phyloP scores from a whole-genome alignment of 2,888 invertebrate species.

The Amblyjoppa proteus region DNA sequence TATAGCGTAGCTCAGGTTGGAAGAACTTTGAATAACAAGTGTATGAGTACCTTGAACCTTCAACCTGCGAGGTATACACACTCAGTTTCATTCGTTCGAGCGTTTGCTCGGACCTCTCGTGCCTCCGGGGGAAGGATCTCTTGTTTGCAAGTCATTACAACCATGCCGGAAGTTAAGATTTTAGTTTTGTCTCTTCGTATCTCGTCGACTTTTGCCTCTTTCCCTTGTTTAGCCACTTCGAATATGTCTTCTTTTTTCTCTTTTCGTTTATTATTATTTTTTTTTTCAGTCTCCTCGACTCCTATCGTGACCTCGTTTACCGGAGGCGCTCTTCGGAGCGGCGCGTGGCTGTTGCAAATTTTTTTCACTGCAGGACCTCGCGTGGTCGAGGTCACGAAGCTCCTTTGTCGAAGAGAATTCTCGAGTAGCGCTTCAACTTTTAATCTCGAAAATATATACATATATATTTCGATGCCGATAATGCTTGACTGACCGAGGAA shows the following conservation, averaged over 20 bases:
- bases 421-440: slow-evolving; percentile 2
- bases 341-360: neutral
- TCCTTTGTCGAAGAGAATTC: slow-evolving; percentile 23
- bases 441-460: too few species aligned
- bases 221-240: slow-evolving; percentile 31
- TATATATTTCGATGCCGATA: too few species aligned
- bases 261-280: neutral
- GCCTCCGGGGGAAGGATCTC: slow-evolving; percentile 68
- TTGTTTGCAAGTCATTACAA: slow-evolving; percentile 83
- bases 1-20: neutral
- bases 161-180: slow-evolving; percentile 74
- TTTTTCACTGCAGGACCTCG: neutral
- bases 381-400: slow-evolving; percentile 28
- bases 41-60: slow-evolving; percentile 17
- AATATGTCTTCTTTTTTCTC: neutral
- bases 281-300: neutral
- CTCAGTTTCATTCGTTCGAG: slow-evolving; percentile 21
- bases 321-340: slow-evolving; percentile 6
- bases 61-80: slow-evolving; percentile 14
- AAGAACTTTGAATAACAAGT: slow-evolving; percentile 32
- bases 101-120: slow-evolving; percentile 8
- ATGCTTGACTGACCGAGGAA: too few species aligned
- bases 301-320: slow-evolving; percentile 28
- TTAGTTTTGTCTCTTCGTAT: slow-evolving; percentile 58
- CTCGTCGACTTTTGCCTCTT: slow-evolving; percentile 39